Base-by-base conservation (phyloP, 2,113 vertebrate species). In the Neolamprologus falcicula region DNA sequence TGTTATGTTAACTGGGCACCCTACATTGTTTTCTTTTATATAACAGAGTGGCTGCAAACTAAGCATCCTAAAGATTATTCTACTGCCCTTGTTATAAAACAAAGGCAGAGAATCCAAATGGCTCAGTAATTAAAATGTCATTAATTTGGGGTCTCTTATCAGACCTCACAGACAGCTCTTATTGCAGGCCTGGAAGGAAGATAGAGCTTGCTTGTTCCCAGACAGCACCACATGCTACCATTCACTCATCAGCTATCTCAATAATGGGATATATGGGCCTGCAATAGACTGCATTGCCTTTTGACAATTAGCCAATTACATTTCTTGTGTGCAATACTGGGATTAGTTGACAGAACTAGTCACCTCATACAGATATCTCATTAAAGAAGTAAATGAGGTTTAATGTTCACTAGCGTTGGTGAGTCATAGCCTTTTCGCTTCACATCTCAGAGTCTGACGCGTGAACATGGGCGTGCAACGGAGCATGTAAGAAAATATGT, bases 51-150 rank as follows among this genome's bases (percentile, higher is more conserved):
- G 54, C 80, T 83, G 52, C 9, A 80, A 81, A 93, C 10, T 26
- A 9, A 85, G 83, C 66, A 87, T 81, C 91, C 90, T 84, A 85
- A 92, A 92, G 89, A 88, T 92, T 85, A 85, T 92, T 90, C 87
- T 83, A 86, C 73, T 85, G 66, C 54, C 90, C 89, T 91, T 91
- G 88, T 88, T 92, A 78, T 83, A 90, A 91, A 92, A 95, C 89
- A 94, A 94, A 94, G 82, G 59, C 84, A 90, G 80, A 90, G 68
- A 89, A 86, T 92, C 83, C 90, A 93, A 95, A 93, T 90, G 89
- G 84, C 82, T 86, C 83, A 31, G 91, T 94, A 93, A 95, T 96
- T 96, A 95, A 95, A 95, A 94, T 90, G 89, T 93, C 93, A 95
- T 96, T 95, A 93, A 92, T 94, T 92, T 84, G 87, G 88, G 84